Evolutionary conservation across 2,797 vertebrate genomes (phyloP).

Genomic region (Paratrypauchen microcephalus): DNA sequence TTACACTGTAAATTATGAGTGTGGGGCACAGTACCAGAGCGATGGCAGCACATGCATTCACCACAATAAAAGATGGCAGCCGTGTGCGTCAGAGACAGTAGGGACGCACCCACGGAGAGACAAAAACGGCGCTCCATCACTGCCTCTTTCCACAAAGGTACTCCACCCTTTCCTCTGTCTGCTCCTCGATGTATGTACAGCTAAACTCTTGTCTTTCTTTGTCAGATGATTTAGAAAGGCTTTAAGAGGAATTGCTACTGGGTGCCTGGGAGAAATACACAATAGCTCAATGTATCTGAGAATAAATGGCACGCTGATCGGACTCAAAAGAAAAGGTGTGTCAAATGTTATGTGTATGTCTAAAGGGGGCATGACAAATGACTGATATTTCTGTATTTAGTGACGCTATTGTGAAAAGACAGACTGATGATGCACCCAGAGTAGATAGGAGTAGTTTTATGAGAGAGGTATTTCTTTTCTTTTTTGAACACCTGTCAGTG

Average conservation of each 20-base stretch:
- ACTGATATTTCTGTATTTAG: background rate
- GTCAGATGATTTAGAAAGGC: conserved; percentile 70
- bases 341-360: conserved; percentile 34
- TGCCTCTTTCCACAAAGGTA: conserved; percentile 60
- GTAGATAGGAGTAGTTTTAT: background rate
- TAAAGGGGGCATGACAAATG: background rate
- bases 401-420: background rate
- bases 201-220: conserved; percentile 66
- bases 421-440: background rate
- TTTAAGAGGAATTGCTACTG: conserved; percentile 63
- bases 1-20: background rate
- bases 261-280: conserved; percentile 68
- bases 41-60: conserved; percentile 53
- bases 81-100: conserved; percentile 42
- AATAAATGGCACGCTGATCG: conserved; percentile 73
- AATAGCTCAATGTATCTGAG: conserved; percentile 71
- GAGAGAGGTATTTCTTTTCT: too few relatives aligned
- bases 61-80: conserved; percentile 34
- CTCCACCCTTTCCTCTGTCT: conserved; percentile 60
- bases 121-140: conserved; percentile 66
- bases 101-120: conserved; percentile 13
- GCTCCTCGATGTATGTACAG: conserved; percentile 57
- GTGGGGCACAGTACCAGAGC: conserved; percentile 34
- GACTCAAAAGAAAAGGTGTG: conserved; percentile 42
- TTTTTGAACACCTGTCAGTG: too few relatives aligned